Conservation (phyloP, 92 coral and sea anemone species). For the Anthopleura xanthogrammica region DNA sequence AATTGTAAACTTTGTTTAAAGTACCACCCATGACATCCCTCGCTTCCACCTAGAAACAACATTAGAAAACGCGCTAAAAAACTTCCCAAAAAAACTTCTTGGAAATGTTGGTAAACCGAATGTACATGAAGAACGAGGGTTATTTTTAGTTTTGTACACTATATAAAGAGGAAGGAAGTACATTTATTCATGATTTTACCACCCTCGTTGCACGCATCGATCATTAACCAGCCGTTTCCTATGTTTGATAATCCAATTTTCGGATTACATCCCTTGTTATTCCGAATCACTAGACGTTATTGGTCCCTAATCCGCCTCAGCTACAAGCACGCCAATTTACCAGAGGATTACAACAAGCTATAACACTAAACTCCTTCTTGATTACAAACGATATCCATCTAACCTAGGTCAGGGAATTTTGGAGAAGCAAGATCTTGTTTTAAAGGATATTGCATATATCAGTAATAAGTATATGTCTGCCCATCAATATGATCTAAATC, state of each 20-base stretch:
- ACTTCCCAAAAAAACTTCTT: background rate
- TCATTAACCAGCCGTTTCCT: conserved; percentile 25
- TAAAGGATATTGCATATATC: conserved; percentile 10
- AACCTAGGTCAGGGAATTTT: conserved; percentile 20
- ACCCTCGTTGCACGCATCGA: conserved; percentile 14
- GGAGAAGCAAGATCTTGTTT: conserved; percentile 1
- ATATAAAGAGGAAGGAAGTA: background rate
- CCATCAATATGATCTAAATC: conserved; percentile 89
- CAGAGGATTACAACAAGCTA: conserved; percentile 51
- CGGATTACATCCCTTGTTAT: conserved; percentile 39
- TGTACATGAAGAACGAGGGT: background rate
- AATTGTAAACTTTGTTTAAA: conserved; percentile 69
- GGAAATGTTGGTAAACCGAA: background rate
- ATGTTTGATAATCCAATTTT: conserved; percentile 49
- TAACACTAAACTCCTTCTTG: conserved; percentile 21
- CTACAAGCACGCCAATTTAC: conserved; percentile 2
- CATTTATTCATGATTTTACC: conserved; percentile 14
- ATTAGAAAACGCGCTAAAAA: background rate
- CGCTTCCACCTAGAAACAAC: background rate
- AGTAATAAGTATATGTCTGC: conserved; percentile 68
- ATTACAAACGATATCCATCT: conserved; percentile 31
- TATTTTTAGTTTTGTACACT: background rate
- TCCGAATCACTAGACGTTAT: conserved; percentile 9
- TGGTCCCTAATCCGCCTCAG: conserved; percentile 19
- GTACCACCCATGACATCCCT: conserved; percentile 25